phyloP scores from a whole-genome alignment of 2,888 invertebrate genomes.

The Lingula anatina region DNA sequence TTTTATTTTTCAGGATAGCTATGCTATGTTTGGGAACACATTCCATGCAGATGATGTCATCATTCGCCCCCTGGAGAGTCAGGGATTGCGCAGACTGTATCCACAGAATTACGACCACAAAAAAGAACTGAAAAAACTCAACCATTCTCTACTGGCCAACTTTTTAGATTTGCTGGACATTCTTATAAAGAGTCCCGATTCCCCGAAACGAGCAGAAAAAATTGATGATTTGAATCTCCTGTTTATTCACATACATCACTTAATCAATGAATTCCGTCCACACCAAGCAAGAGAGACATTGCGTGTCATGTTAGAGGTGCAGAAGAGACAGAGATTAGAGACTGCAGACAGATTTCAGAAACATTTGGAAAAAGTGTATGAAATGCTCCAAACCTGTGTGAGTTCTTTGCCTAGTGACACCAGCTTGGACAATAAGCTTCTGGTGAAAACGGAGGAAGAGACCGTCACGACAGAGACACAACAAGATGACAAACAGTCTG shows the following conservation, averaged over 20 bases:
- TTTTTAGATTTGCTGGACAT: constrained; percentile 90
- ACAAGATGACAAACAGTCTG: constrained; percentile 70
- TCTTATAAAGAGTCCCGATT: constrained; percentile 84
- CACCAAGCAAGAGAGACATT: constrained; percentile 95
- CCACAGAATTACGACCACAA: constrained; percentile 93
- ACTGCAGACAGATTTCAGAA: constrained; percentile 85
- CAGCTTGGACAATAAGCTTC: constrained; percentile 73
- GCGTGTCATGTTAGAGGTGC: constrained; percentile 93
- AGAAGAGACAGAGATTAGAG: constrained; percentile 83
- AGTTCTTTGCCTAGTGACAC: constrained; percentile 78
- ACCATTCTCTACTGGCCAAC: constrained; percentile 89
- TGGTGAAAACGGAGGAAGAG: constrained; percentile 70
- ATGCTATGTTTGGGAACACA: constrained; percentile 90
- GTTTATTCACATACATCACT: constrained; percentile 98
- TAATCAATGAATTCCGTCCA: constrained; percentile 95
- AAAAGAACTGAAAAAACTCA: constrained; percentile 88
- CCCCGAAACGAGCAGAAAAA: constrained; percentile 85
- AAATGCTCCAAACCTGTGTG: constrained; percentile 80
- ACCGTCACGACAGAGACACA: constrained; percentile 54
- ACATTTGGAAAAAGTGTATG: constrained; percentile 77
- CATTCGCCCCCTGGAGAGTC: constrained; percentile 84
- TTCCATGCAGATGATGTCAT: constrained; percentile 87
- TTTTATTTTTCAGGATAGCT: constrained; percentile 61
- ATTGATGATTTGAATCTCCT: constrained; percentile 90
- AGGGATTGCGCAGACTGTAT: constrained; percentile 85